phyloP scores from a whole-genome alignment of 1,140 invertebrate species.

The Aporrectodea caliginosa region DNA sequence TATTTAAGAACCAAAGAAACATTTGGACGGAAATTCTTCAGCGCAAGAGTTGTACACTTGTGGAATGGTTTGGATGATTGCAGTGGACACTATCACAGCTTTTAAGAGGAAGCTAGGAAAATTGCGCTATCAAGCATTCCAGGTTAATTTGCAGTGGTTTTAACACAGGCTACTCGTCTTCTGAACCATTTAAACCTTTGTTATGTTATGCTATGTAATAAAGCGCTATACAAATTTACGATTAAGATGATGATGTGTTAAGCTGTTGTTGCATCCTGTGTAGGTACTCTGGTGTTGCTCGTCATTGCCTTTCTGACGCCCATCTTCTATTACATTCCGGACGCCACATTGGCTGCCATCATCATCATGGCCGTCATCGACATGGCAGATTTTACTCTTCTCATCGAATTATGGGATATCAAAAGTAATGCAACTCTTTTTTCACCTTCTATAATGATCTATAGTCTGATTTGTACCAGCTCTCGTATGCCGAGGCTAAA shows the following conservation, averaged over 20 bases:
- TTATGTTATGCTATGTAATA: background rate
- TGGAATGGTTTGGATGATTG: too few relatives aligned
- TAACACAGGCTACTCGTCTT: background rate
- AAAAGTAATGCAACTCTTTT: slow-evolving; percentile 44
- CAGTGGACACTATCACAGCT: too few relatives aligned
- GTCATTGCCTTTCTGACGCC: slow-evolving; percentile 53
- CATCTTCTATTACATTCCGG: slow-evolving; percentile 56
- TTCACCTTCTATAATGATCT: background rate
- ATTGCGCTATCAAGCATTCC: too few relatives aligned
- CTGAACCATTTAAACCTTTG: background rate
- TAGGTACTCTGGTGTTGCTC: slow-evolving; percentile 52
- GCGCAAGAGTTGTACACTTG: too few relatives aligned
- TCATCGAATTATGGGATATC: slow-evolving; percentile 46
- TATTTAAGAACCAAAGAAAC: too few relatives aligned
- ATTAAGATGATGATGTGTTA: background rate
- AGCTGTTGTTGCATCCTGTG: background rate
- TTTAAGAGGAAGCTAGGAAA: too few relatives aligned
- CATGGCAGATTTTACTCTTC: slow-evolving; percentile 52
- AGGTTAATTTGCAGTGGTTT: too few relatives aligned
- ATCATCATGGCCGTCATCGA: slow-evolving; percentile 57
- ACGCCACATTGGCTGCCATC: slow-evolving; percentile 54
- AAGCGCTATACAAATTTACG: background rate
- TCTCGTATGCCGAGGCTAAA: background rate
- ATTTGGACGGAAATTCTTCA: too few relatives aligned
- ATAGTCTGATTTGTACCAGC: background rate